Evolutionary conservation across 1,140 invertebrate species (phyloP), one percentile per base, ranked within the genome.

Genomic region (Hyles euphorbiae): DNA sequence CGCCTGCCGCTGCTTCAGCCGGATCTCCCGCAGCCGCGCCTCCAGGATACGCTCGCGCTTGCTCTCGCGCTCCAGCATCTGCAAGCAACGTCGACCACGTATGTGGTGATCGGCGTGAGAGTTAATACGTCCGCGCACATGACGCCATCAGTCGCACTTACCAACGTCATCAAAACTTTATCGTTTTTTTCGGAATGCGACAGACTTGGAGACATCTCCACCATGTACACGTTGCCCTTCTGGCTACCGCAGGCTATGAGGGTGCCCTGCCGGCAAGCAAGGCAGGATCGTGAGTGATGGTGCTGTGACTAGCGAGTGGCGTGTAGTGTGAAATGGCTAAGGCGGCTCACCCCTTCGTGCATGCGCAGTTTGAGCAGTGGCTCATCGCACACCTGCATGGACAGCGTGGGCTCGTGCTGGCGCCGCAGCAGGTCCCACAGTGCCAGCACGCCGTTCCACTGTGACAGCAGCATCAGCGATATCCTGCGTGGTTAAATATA

Each of bases 1-100:
- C 36, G 73, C 76, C 63, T 81, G 77, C 22, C 76, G 69, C 78
- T 91, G 90, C 83, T 93, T 94, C 7, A 96, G 83, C 44, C 94
- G 91, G 56, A 94, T 88, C 79, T 96, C 95, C 50, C 95, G 90
- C 66, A 94, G 94, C 72, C 96, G 93, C n/a, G 96, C 94, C 83
- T 98, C 97, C 63, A 98, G 91, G 52, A 98, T 97, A 83, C 97
- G 97, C 82, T 98, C 97, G 54, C 97, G 90, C 55, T 95, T 92
- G 60, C 93, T 95, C 90, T 98, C 97, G 56, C 97, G 90, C 65
- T 98, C 97, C 78, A 98, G 93, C 90, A 97, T 93, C 93, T 94
- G 36, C 22, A 22, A 22, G 22, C 0, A 22, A 22, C 22, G 22
- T 2, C 22, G 22, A 22, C 22, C 22, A 22, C 22, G 2, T 22